phyloP scores from a whole-genome alignment of 2,797 vertebrate species.

The Sebastes iracundus region DNA sequence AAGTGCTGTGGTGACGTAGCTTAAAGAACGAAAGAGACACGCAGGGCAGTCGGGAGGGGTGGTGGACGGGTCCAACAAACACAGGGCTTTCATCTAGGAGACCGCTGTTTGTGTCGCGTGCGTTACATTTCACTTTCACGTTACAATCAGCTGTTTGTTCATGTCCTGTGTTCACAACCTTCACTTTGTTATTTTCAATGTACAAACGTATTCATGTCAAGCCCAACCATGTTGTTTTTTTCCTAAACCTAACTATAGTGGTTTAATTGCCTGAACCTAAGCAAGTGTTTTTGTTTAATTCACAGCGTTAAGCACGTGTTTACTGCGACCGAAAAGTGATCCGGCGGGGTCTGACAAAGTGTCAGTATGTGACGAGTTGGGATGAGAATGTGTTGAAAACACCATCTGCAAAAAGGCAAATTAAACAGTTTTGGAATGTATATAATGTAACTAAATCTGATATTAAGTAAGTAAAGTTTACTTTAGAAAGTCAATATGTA shows the following conservation, averaged over 20 bases:
- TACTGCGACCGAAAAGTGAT: neutral
- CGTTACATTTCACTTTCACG: too few species aligned
- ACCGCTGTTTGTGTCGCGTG: too few species aligned
- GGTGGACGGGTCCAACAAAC: fast-evolving
- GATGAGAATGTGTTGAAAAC: neutral
- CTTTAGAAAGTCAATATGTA: neutral
- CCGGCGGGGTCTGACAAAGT: neutral
- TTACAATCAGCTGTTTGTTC: too few species aligned
- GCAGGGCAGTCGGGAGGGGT: fast-evolving
- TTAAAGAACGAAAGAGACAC: too few species aligned
- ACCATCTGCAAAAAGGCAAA: neutral
- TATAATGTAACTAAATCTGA: neutral
- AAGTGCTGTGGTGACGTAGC: too few species aligned
- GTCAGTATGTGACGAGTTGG: neutral
- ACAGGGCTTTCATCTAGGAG: fast-evolving
- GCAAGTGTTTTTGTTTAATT: too few species aligned
- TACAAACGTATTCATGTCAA: too few species aligned
- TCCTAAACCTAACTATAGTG: too few species aligned
- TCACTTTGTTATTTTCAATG: too few species aligned
- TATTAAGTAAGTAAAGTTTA: neutral
- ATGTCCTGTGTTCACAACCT: too few species aligned
- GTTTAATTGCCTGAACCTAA: too few species aligned
- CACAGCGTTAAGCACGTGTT: neutral
- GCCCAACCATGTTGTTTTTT: too few species aligned
- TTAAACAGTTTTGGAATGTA: neutral